Evolutionary conservation across 2,113 vertebrate species (phyloP), one percentile per base, ranked within the genome.

Genomic region (Ammodytes marinus): DNA sequence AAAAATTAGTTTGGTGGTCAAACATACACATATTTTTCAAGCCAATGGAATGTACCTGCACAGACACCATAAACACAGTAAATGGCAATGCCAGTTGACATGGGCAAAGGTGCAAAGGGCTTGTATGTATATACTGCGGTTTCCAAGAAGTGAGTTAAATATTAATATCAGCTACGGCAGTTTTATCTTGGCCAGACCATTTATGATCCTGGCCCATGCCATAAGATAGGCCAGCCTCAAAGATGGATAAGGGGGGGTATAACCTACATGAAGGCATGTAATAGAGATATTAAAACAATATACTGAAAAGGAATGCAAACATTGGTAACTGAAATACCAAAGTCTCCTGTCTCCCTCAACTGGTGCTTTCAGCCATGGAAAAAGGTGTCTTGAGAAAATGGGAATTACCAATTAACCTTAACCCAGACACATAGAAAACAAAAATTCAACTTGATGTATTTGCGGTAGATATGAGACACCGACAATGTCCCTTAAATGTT

Each of bases 81-180:
- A 74, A 75, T 49, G 6, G 54, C 61, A 80, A 63, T 77, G 55
- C 61, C 61, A 61, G 70, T 64, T 84, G 68, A 82, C 75, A 58
- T 71, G 75, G 27, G n/a, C 39, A 67, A 81, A 63, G 43, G 49
- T 42, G 57, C 37, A 60, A 59, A 46, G 37, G 43, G 50, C 68
- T 49, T 74, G 72, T 63, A 68, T 69, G 79, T 54, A 52, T 27
- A 27, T 27, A 69, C 55, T 45, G 60, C 47, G 0, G 27, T 70
- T 83, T 86, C 81, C 55, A 57, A 76, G 76, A 73, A 76, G 54
- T 14, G 50, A 72, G 82, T 83, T 83, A 78, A 83, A 86, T 64
- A 84, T 84, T 67, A 69, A 82, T 82, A 58, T 55, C 50, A 68
- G 35, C 46, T 55, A 49, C 55, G 52, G 39, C 14, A 55, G 17